phyloP scores from a whole-genome alignment of 1,140 invertebrate genomes.

The Drosophila pachea region DNA sequence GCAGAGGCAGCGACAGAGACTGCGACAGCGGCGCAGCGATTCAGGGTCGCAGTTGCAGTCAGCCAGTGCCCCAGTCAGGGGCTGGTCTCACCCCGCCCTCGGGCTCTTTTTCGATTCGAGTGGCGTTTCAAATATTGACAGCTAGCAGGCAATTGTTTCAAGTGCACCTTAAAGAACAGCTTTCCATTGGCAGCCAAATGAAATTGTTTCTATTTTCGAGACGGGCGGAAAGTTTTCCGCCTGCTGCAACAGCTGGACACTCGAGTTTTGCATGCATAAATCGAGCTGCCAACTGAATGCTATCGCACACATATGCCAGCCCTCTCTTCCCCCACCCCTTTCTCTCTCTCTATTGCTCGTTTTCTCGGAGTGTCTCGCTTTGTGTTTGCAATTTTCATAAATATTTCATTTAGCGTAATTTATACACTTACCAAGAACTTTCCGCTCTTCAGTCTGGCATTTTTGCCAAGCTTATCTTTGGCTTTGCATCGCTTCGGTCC shows the following conservation, averaged over 20 bases:
- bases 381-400: constrained; percentile 67
- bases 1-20: constrained; percentile 41
- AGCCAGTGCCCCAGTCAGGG: too few species aligned
- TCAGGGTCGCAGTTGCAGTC: constrained; percentile 46
- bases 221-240: not conserved
- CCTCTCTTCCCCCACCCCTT: not conserved
- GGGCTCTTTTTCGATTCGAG: constrained; percentile 2
- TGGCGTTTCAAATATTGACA: constrained; percentile 70
- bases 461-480: constrained; percentile 59
- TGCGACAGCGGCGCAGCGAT: constrained; percentile 39
- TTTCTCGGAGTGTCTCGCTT: not conserved
- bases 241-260: constrained; percentile 18
- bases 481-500: constrained; percentile 50
- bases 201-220: constrained; percentile 16
- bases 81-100: not conserved
- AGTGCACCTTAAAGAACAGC: constrained; percentile 33
- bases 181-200: constrained; percentile 22
- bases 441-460: constrained; percentile 49
- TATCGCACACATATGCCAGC: constrained; percentile 9
- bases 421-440: constrained; percentile 50
- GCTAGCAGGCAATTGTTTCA: constrained; percentile 71
- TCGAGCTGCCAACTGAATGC: constrained; percentile 34
- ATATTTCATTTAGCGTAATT: constrained; percentile 72
- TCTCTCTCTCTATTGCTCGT: not conserved
- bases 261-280: constrained; percentile 38